Evolutionary conservation across 2,888 invertebrate genomes (phyloP).

Genomic region (Papilio protenor): DNA sequence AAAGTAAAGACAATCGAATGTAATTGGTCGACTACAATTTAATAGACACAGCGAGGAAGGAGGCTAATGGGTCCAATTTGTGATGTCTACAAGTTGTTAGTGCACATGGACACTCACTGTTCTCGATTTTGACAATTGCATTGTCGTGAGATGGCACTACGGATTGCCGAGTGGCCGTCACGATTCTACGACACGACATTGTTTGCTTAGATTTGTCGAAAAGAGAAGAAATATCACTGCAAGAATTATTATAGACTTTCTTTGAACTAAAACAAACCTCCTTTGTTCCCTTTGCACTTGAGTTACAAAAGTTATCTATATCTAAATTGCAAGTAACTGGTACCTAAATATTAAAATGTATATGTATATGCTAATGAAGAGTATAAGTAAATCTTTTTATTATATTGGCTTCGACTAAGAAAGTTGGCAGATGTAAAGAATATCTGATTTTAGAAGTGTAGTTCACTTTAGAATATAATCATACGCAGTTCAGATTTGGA

Average conservation of each 20-base stretch:
- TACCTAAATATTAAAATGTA: background rate
- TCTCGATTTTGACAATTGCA: constrained; percentile 66
- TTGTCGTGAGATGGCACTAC: constrained; percentile 73
- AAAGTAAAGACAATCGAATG: constrained; percentile 51
- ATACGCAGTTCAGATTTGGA: background rate
- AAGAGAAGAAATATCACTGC: constrained; percentile 18
- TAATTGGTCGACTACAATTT: constrained; percentile 64
- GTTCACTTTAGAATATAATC: background rate
- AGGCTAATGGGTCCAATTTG: constrained; percentile 69
- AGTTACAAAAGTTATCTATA: background rate
- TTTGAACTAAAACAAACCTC: background rate
- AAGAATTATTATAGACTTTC: constrained; percentile 13
- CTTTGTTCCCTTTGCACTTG: background rate
- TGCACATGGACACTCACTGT: constrained; percentile 58
- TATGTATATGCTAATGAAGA: too few species aligned
- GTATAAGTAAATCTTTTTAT: background rate
- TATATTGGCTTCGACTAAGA: background rate
- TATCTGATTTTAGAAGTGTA: background rate
- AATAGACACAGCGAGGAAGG: constrained; percentile 61
- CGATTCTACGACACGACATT: constrained; percentile 53
- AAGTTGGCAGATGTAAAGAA: background rate
- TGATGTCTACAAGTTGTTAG: constrained; percentile 60
- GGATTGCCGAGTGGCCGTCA: constrained; percentile 63
- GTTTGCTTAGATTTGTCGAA: constrained; percentile 46
- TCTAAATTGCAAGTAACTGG: background rate